phyloP scores from a whole-genome alignment of 1,140 invertebrate species.

The Harpegnathos saltator region DNA sequence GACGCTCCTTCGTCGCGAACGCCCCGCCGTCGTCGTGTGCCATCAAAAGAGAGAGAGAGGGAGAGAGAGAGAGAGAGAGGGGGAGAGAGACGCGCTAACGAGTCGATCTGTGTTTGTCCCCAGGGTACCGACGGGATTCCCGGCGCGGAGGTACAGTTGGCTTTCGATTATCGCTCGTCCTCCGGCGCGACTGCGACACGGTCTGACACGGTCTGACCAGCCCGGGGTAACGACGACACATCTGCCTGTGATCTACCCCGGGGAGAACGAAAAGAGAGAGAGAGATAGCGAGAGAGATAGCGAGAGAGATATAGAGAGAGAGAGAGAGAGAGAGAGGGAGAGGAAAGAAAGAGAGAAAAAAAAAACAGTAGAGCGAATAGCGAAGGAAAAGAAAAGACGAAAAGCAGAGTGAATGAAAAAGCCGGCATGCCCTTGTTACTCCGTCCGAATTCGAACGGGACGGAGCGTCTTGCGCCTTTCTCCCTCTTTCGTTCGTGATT shows the following conservation, averaged over 20 bases:
- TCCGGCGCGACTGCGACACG: slow-evolving; percentile 69
- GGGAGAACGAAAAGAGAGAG: slow-evolving; percentile 58
- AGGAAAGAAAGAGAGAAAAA: slow-evolving; percentile 43
- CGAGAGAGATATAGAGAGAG: slow-evolving; percentile 28
- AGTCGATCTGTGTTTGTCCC: slow-evolving; percentile 83
- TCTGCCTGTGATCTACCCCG: slow-evolving; percentile 74
- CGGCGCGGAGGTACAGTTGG: slow-evolving; percentile 91
- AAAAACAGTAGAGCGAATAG: too few species aligned
- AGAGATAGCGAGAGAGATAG: slow-evolving; percentile 32
- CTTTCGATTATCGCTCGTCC: slow-evolving; percentile 73
- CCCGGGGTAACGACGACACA: slow-evolving; percentile 74
- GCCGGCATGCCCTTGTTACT: slow-evolving; percentile 43
- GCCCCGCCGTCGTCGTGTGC: too few species aligned
- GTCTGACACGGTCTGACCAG: slow-evolving; percentile 74
- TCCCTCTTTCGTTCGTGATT: slow-evolving; percentile 61
- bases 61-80: too few species aligned
- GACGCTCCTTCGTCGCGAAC: too few species aligned
- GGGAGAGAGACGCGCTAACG: slow-evolving; percentile 65
- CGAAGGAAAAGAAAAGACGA: slow-evolving; percentile 13
- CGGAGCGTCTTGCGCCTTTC: slow-evolving; percentile 64
- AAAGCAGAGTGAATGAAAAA: too few species aligned
- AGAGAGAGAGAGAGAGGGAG: slow-evolving; percentile 45
- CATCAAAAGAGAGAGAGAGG: too few species aligned
- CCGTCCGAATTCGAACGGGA: slow-evolving; percentile 60
- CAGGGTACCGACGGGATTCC: slow-evolving; percentile 97